Conservation (phyloP, 2,113 vertebrate species). For the Corapipo altera region DNA sequence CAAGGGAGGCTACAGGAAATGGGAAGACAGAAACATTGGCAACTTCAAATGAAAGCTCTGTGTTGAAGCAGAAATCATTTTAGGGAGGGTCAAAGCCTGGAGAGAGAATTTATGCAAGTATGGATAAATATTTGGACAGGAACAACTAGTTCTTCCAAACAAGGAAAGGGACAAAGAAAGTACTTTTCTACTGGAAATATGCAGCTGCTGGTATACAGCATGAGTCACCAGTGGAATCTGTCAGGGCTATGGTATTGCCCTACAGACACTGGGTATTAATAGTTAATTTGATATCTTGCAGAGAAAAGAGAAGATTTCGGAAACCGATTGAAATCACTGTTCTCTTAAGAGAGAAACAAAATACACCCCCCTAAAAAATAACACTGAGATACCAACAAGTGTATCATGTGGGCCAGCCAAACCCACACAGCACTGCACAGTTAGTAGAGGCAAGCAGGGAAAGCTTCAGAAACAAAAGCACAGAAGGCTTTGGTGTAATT, state of each 20-base stretch:
- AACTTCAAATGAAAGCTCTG: neutral
- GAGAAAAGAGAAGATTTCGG: neutral
- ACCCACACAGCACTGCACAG: neutral
- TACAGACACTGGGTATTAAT: neutral
- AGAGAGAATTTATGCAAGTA: neutral
- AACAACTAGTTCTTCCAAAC: neutral
- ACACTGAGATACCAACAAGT: neutral
- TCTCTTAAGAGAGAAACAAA: neutral
- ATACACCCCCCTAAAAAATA: rapidly evolving
- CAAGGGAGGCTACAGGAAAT: constrained; percentile 80
- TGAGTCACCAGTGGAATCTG: neutral
- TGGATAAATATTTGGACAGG: neutral
- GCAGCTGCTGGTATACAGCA: neutral
- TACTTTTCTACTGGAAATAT: neutral
- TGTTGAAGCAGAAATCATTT: neutral
- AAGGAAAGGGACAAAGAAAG: neutral
- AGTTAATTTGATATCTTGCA: neutral
- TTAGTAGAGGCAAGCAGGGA: neutral
- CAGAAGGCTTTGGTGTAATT: neutral
- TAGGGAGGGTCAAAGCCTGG: neutral
- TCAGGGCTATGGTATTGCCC: neutral
- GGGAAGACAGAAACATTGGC: neutral
- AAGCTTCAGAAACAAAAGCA: neutral
- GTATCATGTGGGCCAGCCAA: neutral
- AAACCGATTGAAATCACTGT: neutral